These are phyloP conservation scores for Epirrita christyi DNA, from an alignment of 2,888 invertebrate genomes.

Conservation along the genomic window DNA sequence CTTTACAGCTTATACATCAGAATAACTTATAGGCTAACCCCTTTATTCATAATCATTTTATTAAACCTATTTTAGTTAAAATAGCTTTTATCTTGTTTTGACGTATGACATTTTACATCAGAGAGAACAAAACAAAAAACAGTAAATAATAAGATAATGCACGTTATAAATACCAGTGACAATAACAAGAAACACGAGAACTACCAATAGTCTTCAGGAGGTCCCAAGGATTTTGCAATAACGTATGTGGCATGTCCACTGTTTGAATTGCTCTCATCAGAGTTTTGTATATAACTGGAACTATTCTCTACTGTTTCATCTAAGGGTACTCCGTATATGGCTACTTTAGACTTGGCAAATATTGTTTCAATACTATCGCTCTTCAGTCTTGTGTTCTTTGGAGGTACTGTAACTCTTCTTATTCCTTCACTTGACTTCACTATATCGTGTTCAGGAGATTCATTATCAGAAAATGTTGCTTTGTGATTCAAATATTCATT, in stretches of 20 bases:
- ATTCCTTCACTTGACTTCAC: conserved; percentile 26
- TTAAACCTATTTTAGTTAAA: too few relatives aligned
- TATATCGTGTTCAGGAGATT: conserved; percentile 31
- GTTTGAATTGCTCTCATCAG: conserved; percentile 26
- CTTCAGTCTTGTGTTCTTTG: conserved; percentile 24
- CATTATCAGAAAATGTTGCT: conserved; percentile 43
- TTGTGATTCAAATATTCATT: conserved; percentile 12
- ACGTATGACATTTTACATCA: too few relatives aligned
- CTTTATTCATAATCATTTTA: too few relatives aligned
- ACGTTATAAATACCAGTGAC: too few relatives aligned
- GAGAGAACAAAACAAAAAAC: too few relatives aligned
- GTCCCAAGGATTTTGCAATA: conserved; percentile 48
- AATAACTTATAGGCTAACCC: too few relatives aligned
- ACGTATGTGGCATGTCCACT: conserved; percentile 39
- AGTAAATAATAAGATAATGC: too few relatives aligned
- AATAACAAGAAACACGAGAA: neutral
- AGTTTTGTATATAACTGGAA: conserved; percentile 7
- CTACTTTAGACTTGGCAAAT: conserved; percentile 67
- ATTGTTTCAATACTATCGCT: conserved; percentile 60
- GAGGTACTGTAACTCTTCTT: conserved; percentile 23
- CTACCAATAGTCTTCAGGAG: conserved; percentile 30
- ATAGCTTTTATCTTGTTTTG: too few relatives aligned
- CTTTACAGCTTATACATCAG: too few relatives aligned
- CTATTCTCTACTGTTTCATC: conserved; percentile 19
- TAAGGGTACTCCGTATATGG: conserved; percentile 51